Percentiles rank a stretch among this genome's conserved stretches.
Evolutionary conservation across 2,113 vertebrate genomes (phyloP).

Genomic region (Cinclus cinclus): DNA sequence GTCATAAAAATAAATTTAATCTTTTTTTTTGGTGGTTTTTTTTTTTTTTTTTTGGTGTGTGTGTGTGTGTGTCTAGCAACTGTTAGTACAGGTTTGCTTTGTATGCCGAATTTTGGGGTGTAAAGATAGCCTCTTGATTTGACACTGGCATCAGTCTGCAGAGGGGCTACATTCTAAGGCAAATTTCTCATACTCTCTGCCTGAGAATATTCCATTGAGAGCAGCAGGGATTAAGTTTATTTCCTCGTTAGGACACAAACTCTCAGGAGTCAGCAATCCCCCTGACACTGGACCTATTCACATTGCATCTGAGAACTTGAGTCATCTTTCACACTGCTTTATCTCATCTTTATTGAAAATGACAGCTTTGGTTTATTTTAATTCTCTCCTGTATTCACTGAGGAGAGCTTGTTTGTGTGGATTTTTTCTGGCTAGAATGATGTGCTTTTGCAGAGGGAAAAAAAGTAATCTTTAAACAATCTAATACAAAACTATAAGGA

Average conservation of each 20-base stretch:
- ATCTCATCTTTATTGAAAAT: background rate
- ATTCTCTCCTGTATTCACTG: background rate
- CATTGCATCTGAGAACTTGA: background rate
- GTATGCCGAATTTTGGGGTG: background rate
- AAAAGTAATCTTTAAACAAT: background rate
- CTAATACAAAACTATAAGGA: background rate
- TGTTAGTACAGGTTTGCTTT: background rate
- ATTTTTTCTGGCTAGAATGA: background rate
- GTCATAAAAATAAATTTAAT: background rate
- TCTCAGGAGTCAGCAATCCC: background rate
- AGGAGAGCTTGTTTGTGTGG: background rate
- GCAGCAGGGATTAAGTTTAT: background rate
- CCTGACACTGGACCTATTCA: background rate
- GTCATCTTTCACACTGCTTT: background rate
- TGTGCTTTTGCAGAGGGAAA: background rate
- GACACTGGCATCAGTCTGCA: background rate
- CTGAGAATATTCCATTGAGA: background rate
- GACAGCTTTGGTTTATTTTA: background rate
- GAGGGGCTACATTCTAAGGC: background rate
- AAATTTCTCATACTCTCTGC: background rate
- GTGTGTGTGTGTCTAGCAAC: background rate
- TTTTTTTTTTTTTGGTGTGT: rapidly evolving
- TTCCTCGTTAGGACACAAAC: background rate
- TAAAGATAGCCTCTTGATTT: background rate
- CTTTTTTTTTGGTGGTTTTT: too few relatives aligned